These are phyloP conservation scores for Linyphia triangularis DNA, from an alignment of 2,888 invertebrate species.

Conservation along the genomic window DNA sequence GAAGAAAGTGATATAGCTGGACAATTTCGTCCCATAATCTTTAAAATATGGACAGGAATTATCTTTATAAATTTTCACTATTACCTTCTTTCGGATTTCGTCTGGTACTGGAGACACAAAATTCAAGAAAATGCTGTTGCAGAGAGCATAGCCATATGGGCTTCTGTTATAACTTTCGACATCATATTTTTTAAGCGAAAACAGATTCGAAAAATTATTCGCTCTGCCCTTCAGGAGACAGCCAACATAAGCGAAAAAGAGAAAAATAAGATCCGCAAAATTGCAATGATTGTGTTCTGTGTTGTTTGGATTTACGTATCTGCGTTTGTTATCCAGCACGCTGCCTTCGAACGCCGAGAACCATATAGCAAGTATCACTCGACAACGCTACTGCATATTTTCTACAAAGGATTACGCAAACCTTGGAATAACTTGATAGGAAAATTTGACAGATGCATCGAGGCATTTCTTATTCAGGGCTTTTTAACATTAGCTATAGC, in stretches of 20 bases:
- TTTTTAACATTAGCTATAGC: constrained; percentile 27
- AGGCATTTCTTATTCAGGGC: constrained; percentile 39
- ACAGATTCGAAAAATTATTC: constrained; percentile 3
- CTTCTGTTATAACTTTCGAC: constrained; percentile 37
- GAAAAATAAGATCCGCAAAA: not conserved
- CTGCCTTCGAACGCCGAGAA: not conserved
- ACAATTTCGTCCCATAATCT: not conserved
- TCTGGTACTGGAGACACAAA: constrained; percentile 25
- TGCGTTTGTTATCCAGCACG: constrained; percentile 18
- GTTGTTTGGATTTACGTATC: constrained; percentile 27
- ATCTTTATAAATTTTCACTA: constrained; percentile 29
- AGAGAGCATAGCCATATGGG: constrained; percentile 42
- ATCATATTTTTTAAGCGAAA: constrained; percentile 10
- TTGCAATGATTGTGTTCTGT: not conserved
- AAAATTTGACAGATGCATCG: constrained; percentile 24
- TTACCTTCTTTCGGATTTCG: constrained; percentile 18
- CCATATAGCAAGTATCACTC: not conserved
- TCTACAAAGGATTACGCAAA: not conserved
- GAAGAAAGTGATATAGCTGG: not conserved
- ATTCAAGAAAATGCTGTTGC: constrained; percentile 55
- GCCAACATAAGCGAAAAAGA: not conserved
- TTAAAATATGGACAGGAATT: constrained; percentile 32
- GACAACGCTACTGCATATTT: constrained; percentile 17
- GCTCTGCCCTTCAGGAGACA: not conserved
- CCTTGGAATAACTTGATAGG: not conserved